These are phyloP conservation scores for Epinephelus coioides DNA, from an alignment of 2,797 vertebrate species.

Conservation along the genomic window DNA sequence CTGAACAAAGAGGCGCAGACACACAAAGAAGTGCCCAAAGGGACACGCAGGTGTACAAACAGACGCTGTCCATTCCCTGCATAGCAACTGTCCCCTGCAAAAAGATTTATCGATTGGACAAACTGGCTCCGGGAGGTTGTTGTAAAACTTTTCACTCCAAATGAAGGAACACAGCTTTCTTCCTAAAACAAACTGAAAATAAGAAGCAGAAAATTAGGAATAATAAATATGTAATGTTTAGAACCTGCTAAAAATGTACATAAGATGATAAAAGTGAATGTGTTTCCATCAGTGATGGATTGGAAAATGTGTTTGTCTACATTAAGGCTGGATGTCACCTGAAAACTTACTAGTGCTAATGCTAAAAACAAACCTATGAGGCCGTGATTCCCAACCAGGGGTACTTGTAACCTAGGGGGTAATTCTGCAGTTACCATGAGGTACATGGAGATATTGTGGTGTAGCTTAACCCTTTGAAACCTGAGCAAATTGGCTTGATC, in stretches of 20 bases:
- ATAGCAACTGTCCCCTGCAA: background rate
- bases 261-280: background rate
- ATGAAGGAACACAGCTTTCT: background rate
- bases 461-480: too few species aligned
- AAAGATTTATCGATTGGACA: slow-evolving; percentile 13
- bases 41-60: background rate
- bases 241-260: background rate
- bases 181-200: background rate
- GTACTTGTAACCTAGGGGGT: too few species aligned
- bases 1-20: slow-evolving; percentile 4
- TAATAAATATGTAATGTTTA: background rate
- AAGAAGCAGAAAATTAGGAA: background rate
- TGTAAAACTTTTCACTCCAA: slow-evolving; percentile 20
- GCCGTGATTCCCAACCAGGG: too few species aligned
- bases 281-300: background rate
- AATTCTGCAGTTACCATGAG: too few species aligned
- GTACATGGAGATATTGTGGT: too few species aligned
- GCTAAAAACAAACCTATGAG: too few species aligned
- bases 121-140: slow-evolving; percentile 9
- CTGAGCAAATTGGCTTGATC: too few species aligned
- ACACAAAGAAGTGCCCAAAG: background rate
- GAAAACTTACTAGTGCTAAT: background rate
- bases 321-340: background rate
- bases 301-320: background rate
- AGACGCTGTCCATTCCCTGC: background rate